Evolutionary conservation across 2,113 vertebrate species (phyloP), one percentile per base, ranked within the genome.

Genomic region (Hemibagrus wyckioides): DNA sequence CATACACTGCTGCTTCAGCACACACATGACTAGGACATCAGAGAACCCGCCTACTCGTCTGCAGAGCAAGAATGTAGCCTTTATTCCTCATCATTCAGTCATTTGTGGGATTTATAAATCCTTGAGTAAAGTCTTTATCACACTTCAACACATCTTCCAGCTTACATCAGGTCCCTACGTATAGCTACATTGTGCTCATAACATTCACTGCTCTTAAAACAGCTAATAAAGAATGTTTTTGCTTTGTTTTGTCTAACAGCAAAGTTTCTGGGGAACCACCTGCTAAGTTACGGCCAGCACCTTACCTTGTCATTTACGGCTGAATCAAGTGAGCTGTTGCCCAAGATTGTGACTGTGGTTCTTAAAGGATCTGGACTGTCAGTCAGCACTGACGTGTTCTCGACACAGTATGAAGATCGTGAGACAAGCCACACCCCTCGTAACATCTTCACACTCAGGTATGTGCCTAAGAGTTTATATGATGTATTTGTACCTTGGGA

Each of bases 191-290:
- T 9, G 33, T 79, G 59, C 25, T 75, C 54, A 56, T 61, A 61
- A 56, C 54, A 71, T 86, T 80, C 61, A 19, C 13, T 56, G 8
- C 30, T 52, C 15, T 52, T 54, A 41, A 41, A 52, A 17, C 6
- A 69, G 6, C 52, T 80, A 71, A 57, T 73, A 8, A 67, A 7
- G 21, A 69, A 39, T 75, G 5, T 52, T 30, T 63, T 81, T 67
- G 28, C 44, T 90, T 84, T 88, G 48, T 87, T 69, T 86, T 86
- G 52, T 87, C 44, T 13, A 76, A 0, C 90, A 99, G 98, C 93
- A 84, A 97, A 94, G 90, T 99, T 98, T 91, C 94, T 97, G 90
- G 96, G 95, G 88, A 92, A 95, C 89, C 96, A 95, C 90, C 90
- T 83, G 83, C 87, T 96, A 92, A 98, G 97, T 93, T 99, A 99